These are phyloP conservation scores for Hemiscyllium ocellatum DNA, from an alignment of 2,113 vertebrate genomes.

Conservation along the genomic window DNA sequence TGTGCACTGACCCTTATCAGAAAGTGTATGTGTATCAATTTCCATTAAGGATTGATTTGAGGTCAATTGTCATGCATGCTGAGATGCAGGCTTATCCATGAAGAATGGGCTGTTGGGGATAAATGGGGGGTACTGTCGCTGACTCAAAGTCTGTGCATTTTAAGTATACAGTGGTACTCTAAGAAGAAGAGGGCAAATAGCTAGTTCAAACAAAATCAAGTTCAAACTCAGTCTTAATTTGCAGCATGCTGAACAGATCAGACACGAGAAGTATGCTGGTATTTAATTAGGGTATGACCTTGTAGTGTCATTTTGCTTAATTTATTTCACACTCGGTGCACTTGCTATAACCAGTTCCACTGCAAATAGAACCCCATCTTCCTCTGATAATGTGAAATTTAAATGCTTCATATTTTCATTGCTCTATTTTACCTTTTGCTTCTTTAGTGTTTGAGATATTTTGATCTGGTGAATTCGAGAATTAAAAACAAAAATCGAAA, in stretches of 20 bases:
- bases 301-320: neutral
- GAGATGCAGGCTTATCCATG: neutral
- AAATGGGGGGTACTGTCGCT: neutral
- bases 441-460: neutral
- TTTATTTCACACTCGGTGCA: neutral
- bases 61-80: neutral
- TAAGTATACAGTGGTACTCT: neutral
- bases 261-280: neutral
- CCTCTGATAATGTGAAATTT: neutral
- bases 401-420: neutral
- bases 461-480: neutral
- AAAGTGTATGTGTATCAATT: neutral
- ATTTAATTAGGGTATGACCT: neutral
- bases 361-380: neutral
- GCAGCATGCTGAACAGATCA: conserved; percentile 18
- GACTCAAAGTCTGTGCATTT: neutral
- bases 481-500: neutral
- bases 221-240: neutral
- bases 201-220: neutral
- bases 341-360: neutral
- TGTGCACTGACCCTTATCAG: neutral
- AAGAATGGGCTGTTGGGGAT: neutral
- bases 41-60: neutral
- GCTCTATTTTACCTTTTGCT: neutral
- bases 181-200: neutral